Evolutionary conservation across 1,140 invertebrate genomes (phyloP).

Genomic region (Aphaenogaster rudis): DNA sequence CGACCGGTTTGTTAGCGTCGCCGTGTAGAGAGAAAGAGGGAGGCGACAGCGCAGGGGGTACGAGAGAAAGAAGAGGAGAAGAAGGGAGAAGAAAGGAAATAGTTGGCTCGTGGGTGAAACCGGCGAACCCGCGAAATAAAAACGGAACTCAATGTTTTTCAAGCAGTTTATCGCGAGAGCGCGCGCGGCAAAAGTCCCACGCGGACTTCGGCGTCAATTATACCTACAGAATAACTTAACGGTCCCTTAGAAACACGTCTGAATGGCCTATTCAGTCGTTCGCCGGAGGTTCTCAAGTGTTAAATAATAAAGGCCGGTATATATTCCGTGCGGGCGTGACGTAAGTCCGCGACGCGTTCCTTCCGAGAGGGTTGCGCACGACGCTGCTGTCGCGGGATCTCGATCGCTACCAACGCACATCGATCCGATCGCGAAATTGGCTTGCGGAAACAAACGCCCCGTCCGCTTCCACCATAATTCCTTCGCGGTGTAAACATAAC

Average conservation of each 20-base stretch:
- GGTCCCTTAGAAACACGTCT: conserved; percentile 85
- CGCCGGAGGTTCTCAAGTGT: conserved; percentile 86
- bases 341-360: conserved; percentile 75
- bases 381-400: not conserved
- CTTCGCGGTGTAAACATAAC: not conserved
- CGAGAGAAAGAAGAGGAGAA: not conserved
- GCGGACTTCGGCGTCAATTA: conserved; percentile 86
- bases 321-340: conserved; percentile 81
- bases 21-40: conserved; percentile 27
- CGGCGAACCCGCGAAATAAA: conserved; percentile 68
- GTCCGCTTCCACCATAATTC: conserved; percentile 3
- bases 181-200: conserved; percentile 81
- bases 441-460: conserved; percentile 29
- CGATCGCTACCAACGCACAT: not conserved
- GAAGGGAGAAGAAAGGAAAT: conserved; percentile 33
- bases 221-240: conserved; percentile 87
- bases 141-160: conserved; percentile 77
- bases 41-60: not conserved
- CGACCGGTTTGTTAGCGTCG: conserved; percentile 6
- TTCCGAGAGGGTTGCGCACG: conserved; percentile 58
- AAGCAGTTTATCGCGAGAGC: conserved; percentile 80
- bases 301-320: conserved; percentile 85
- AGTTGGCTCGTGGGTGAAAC: conserved; percentile 29
- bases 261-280: conserved; percentile 86
- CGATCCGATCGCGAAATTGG: conserved; percentile 6